Evolutionary conservation across 2,797 vertebrate genomes (phyloP).

Genomic region (Hypotaenidia okinawae): DNA sequence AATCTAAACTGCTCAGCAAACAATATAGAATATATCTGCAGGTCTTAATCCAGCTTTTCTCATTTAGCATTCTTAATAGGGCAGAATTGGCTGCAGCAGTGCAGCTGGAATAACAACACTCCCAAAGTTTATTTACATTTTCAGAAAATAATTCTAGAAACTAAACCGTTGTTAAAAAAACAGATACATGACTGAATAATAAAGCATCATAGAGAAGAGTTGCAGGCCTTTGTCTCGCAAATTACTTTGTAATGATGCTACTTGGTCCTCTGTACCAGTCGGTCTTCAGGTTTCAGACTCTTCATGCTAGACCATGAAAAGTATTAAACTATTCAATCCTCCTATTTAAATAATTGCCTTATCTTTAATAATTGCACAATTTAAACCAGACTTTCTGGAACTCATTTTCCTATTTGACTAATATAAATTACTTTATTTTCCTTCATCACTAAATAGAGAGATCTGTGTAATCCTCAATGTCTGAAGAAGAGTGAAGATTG

Average conservation of each 20-base stretch:
- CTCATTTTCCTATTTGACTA: not conserved
- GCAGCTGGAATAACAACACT: not conserved
- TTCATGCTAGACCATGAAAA: not conserved
- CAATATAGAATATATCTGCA: not conserved
- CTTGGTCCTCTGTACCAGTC: not conserved
- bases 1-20: slow-evolving; percentile 46
- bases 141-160: not conserved
- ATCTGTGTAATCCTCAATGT: not conserved
- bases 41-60: slow-evolving; percentile 1
- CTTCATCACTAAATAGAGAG: not conserved
- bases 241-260: not conserved
- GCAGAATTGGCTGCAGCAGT: not conserved
- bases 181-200: not conserved
- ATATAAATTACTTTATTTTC: not conserved
- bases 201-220: not conserved
- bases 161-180: not conserved
- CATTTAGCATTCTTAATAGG: slow-evolving; percentile 11
- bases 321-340: not conserved
- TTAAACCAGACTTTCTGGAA: not conserved
- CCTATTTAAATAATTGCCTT: not conserved
- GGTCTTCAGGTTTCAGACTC: not conserved
- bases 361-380: not conserved
- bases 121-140: not conserved
- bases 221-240: not conserved
- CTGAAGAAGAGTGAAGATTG: not conserved